A percentile compares a stretch with the other conserved stretches of the same genome.
Conservation (phyloP, 2,888 invertebrate genomes). For the Rhopalosiphum nymphaeae region DNA sequence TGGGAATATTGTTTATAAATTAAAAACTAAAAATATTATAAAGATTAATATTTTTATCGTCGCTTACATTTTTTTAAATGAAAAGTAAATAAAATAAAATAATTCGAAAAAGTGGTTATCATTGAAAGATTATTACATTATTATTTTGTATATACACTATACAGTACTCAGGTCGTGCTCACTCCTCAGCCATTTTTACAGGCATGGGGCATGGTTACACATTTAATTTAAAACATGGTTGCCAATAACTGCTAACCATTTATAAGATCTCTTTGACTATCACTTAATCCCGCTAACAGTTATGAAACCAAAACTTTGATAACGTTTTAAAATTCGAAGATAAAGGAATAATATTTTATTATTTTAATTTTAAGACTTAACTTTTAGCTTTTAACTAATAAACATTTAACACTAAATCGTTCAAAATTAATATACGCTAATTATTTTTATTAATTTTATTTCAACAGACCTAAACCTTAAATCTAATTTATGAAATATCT, state of each 20-base stretch:
- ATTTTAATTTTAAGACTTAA: background rate
- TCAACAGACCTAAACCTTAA: background rate
- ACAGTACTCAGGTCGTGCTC: slow-evolving; percentile 1
- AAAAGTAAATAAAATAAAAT: background rate
- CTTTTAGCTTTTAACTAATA: background rate
- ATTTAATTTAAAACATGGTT: slow-evolving; percentile 48
- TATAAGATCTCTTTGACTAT: slow-evolving; percentile 31
- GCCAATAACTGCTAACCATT: slow-evolving; percentile 49
- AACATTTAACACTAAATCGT: background rate
- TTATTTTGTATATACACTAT: background rate
- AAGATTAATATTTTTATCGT: background rate
- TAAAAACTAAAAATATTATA: background rate
- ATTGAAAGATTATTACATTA: slow-evolving; percentile 12
- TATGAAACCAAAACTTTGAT: background rate
- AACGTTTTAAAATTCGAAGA: background rate
- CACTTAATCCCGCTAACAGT: background rate
- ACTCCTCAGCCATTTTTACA: slow-evolving; percentile 38
- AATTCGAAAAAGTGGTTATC: slow-evolving; percentile 24
- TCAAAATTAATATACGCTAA: background rate
- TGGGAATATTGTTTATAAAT: background rate
- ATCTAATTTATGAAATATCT: background rate
- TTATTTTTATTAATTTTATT: too few relatives aligned
- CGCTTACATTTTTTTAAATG: background rate
- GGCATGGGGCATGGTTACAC: slow-evolving; percentile 29
- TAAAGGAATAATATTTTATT: background rate